These are phyloP conservation scores for Manis javanica DNA, from an alignment of 2,797 vertebrate species.

Conservation along the genomic window DNA sequence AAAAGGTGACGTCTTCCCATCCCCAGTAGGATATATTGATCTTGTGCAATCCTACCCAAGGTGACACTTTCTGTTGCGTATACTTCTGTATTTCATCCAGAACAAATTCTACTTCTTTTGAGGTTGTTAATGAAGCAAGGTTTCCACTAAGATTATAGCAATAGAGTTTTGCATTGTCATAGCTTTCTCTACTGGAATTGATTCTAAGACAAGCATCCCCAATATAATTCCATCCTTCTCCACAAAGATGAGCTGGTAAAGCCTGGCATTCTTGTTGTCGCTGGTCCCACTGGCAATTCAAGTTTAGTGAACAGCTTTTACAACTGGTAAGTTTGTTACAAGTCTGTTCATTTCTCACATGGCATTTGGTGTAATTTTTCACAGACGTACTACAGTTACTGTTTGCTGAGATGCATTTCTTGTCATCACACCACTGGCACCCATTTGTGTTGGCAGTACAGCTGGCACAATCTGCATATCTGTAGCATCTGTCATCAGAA, in stretches of 20 bases:
- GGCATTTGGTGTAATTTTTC: constrained; percentile 96
- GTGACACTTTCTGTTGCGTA: constrained; percentile 91
- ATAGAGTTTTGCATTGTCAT: constrained; percentile 98
- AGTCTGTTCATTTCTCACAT: constrained; percentile 95
- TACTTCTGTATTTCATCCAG: constrained; percentile 97
- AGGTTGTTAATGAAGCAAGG: constrained; percentile 96
- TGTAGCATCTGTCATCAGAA: constrained; percentile 95
- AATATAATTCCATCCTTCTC: constrained; percentile 97
- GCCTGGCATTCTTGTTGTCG: constrained; percentile 97
- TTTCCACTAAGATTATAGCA: constrained; percentile 98
- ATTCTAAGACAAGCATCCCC: constrained; percentile 97
- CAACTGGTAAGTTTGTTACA: constrained; percentile 98
- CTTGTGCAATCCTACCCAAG: no score
- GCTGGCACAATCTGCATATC: constrained; percentile 96
- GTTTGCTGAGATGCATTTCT: constrained; percentile 95
- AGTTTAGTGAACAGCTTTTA: constrained; percentile 97
- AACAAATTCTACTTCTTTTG: constrained; percentile 97
- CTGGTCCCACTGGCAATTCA: constrained; percentile 99
- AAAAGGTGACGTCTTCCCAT: no score
- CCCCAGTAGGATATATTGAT: no score
- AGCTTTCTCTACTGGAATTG: constrained; percentile 96
- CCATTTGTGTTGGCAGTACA: constrained; percentile 98
- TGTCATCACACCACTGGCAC: constrained; percentile 99
- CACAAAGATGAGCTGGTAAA: constrained; percentile 96
- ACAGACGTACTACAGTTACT: constrained; percentile 96